These are phyloP conservation scores for Emys orbicularis DNA, from an alignment of 2,797 vertebrate species.

Conservation along the genomic window DNA sequence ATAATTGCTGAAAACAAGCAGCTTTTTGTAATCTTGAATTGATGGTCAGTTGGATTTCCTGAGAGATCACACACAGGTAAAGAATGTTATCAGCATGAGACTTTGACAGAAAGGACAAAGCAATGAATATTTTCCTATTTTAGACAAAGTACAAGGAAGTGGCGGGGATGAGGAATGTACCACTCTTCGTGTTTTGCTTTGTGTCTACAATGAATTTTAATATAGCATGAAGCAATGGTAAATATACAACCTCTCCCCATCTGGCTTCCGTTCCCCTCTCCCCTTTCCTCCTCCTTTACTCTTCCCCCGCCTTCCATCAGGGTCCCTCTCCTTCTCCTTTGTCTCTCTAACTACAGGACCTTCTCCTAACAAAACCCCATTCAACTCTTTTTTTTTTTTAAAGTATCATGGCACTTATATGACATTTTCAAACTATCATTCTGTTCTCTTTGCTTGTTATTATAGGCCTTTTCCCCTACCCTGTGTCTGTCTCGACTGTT, in stretches of 20 bases:
- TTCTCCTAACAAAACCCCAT: neutral
- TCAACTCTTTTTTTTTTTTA: neutral
- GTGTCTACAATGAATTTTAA: neutral
- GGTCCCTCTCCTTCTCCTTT: neutral
- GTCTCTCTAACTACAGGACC: neutral
- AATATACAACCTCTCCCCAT: neutral
- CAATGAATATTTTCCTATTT: neutral
- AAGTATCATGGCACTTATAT: neutral
- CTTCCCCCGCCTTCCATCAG: neutral
- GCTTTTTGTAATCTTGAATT: neutral
- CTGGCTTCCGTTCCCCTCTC: neutral
- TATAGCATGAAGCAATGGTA: neutral
- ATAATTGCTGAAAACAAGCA: neutral
- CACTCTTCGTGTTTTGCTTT: neutral
- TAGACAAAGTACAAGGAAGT: neutral
- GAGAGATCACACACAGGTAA: neutral
- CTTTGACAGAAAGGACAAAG: neutral
- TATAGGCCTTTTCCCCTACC: rapidly evolving
- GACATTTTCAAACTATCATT: neutral
- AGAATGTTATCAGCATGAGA: neutral
- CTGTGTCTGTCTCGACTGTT: neutral
- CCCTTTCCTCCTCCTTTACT: neutral
- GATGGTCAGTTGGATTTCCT: constrained; percentile 1
- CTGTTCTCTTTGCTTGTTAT: neutral
- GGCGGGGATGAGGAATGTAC: neutral